Percentiles rank a stretch among this genome's conserved stretches.
Evolutionary conservation across 2,888 invertebrate species (phyloP).

Genomic region (Dynastes tityus): DNA sequence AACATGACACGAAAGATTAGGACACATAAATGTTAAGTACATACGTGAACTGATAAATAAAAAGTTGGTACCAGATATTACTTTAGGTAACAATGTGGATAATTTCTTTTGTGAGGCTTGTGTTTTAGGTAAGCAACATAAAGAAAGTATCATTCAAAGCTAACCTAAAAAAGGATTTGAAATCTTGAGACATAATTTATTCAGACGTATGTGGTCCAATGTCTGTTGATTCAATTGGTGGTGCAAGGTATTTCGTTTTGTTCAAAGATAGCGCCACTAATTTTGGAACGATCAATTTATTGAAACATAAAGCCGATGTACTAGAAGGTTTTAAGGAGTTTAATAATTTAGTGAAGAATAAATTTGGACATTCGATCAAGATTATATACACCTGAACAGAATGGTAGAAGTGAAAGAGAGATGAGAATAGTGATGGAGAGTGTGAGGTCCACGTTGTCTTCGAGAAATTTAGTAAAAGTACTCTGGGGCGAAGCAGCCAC

Average conservation of each 20-base stretch:
- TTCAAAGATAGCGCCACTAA: slow-evolving; percentile 54
- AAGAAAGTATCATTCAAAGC: slow-evolving; percentile 9
- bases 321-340: slow-evolving; percentile 47
- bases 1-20: slow-evolving; percentile 58
- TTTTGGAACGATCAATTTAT: slow-evolving; percentile 53
- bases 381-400: slow-evolving; percentile 56
- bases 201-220: slow-evolving; percentile 53
- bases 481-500: slow-evolving; percentile 60
- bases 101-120: slow-evolving; percentile 26
- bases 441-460: slow-evolving; percentile 51
- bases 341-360: slow-evolving; percentile 32
- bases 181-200: slow-evolving; percentile 49
- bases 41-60: slow-evolving; percentile 54
- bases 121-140: slow-evolving; percentile 28
- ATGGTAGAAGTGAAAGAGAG: slow-evolving; percentile 49
- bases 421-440: slow-evolving; percentile 51
- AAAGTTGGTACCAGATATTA: neutral
- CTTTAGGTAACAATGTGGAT: neutral
- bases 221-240: slow-evolving; percentile 49
- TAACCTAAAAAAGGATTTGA: neutral
- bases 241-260: slow-evolving; percentile 50
- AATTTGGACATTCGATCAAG: slow-evolving; percentile 40
- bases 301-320: slow-evolving; percentile 52
- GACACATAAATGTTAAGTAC: slow-evolving; percentile 56
- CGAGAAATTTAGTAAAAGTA: slow-evolving; percentile 41